A percentile compares a stretch with the other conserved stretches of the same genome.
These are phyloP conservation scores for Naso thynnoides DNA, from an alignment of 2,797 vertebrate genomes.

Conservation along the genomic window DNA sequence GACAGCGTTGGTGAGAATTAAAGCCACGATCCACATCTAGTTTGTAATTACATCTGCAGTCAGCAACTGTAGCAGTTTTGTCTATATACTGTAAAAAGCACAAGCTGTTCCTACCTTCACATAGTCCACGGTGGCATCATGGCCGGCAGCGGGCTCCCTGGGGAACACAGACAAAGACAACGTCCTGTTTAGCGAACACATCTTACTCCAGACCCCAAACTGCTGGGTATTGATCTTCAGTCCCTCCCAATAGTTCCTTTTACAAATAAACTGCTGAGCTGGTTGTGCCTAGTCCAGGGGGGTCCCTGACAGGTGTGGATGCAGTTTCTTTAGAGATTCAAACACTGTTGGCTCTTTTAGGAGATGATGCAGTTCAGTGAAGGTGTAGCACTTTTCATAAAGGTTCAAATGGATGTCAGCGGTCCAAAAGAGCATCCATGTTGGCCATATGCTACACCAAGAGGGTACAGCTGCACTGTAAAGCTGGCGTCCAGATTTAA, in stretches of 20 bases:
- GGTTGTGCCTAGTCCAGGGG: conserved; percentile 13
- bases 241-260: conserved; percentile 8
- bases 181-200: conserved; percentile 81
- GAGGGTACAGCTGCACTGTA: not conserved
- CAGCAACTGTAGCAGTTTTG: not conserved
- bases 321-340: conserved; percentile 19
- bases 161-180: conserved; percentile 81
- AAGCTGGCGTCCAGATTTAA: not conserved
- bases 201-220: conserved; percentile 38
- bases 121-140: conserved; percentile 76
- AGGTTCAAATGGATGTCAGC: conserved; percentile 24
- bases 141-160: conserved; percentile 74
- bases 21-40: not conserved
- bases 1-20: not conserved
- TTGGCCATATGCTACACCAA: not conserved
- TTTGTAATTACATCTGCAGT: not conserved
- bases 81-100: not conserved
- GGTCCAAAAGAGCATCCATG: conserved; percentile 30
- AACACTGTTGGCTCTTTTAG: not conserved
- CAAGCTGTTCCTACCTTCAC: conserved; percentile 74
- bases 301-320: conserved; percentile 33
- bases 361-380: not conserved
- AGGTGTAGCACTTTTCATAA: conserved; percentile 14
- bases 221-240: not conserved
- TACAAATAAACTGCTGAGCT: conserved; percentile 20